Conservation (phyloP, 2,113 vertebrate species). For the Xenopus laevis region DNA sequence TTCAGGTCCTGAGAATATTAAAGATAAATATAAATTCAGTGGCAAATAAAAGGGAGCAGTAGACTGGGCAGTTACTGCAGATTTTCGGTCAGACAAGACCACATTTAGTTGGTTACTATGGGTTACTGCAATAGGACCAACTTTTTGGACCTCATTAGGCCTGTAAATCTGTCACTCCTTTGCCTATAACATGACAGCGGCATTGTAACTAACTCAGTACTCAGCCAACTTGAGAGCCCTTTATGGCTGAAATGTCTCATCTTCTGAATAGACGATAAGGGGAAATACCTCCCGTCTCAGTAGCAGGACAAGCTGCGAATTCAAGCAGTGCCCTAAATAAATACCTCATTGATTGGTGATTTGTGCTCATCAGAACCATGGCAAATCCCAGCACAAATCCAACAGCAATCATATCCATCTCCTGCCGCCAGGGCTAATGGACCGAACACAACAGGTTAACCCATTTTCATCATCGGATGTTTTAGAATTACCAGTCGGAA, state of each 20-base stretch:
- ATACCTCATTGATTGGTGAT: neutral
- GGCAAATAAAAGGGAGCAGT: too few relatives aligned
- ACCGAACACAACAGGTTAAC: conserved; percentile 36
- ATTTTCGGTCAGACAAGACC: too few relatives aligned
- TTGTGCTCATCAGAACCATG: conserved; percentile 17
- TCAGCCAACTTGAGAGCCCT: neutral
- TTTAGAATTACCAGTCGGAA: conserved; percentile 26
- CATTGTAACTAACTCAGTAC: too few relatives aligned
- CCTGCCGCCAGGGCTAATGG: conserved; percentile 20
- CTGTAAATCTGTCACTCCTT: too few relatives aligned
- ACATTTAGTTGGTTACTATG: too few relatives aligned
- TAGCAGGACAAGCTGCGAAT: neutral
- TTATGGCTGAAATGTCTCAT: neutral
- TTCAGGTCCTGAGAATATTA: too few relatives aligned
- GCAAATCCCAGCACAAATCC: conserved; percentile 16
- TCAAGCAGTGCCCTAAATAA: neutral
- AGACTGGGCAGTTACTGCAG: too few relatives aligned
- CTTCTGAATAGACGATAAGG: neutral
- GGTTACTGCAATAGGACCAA: too few relatives aligned
- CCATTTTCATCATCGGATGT: conserved; percentile 18
- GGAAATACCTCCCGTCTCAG: neutral
- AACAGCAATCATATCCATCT: conserved; percentile 34
- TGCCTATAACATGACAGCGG: too few relatives aligned
- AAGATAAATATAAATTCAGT: too few relatives aligned
- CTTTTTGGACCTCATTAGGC: too few relatives aligned